Evolutionary conservation across 35 echinoderm and acorn worm species (phyloP), one percentile per base, ranked within the genome.

Genomic region (Lytechinus pictus): DNA sequence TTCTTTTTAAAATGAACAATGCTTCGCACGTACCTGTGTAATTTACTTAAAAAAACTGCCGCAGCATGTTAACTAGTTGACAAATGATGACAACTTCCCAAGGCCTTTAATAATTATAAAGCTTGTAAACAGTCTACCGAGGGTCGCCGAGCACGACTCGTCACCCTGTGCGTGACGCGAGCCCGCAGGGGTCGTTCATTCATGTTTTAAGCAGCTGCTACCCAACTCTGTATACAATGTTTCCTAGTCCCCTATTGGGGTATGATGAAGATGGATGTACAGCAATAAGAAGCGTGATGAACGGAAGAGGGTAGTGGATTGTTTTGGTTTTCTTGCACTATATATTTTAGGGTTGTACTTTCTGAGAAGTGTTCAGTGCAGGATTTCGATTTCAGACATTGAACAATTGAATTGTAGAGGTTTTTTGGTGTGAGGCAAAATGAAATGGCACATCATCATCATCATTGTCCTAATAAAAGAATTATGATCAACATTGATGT

Each of bases 291-390:
- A 24, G 66, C 7, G 0, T 79, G 66, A 4, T n/a, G 66, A 79
- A 79, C 19, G 66, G 21, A 24, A 7, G 19, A 79, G 66, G 66
- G 66, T 3, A 79, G 56, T 79, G 0, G 21, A 16, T n/a, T 79
- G 66, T n/a, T 79, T 79, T n/a, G 24, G 66, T n/a, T 79, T 79
- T 79, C 66, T 79, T 79, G 66, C 24, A 79, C 66, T 79, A 79
- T 14, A 79, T 79, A 24, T 24, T 79, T 14, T 24, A 79, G 21
- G 66, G 66, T 79, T 79, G 66, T 79, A 24, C 1, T n/a, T 79
- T 79, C 16, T 79, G 16, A 72, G 6, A 79, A 27, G 6, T 79
- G 13, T 10, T 58, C 56, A 58, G 9, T 19, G n/a, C 21, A 79
- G 66, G 66, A 19, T 27, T 79, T n/a, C n/a, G 66, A 60, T 60